These are phyloP conservation scores for Nanorana parkeri DNA, from an alignment of 2,113 vertebrate species.

Conservation along the genomic window DNA sequence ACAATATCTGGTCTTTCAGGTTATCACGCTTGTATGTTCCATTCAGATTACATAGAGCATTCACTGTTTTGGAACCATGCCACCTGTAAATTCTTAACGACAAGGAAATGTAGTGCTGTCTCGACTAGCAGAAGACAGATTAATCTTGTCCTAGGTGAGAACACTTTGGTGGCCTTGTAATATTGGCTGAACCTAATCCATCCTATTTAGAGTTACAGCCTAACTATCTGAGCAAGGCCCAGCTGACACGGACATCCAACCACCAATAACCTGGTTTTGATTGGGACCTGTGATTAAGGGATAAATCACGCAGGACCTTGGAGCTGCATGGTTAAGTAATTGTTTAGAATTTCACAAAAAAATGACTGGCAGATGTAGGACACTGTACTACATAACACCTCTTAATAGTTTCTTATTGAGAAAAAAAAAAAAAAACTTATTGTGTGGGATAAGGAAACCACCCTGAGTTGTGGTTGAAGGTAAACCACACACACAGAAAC, in stretches of 20 bases:
- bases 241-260: slow-evolving; percentile 27
- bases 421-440: slow-evolving; percentile 42
- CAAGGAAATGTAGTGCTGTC: slow-evolving; percentile 16
- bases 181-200: slow-evolving; percentile 38
- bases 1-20: background rate
- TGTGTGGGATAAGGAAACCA: slow-evolving; percentile 52
- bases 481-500: slow-evolving; percentile 54
- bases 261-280: slow-evolving; percentile 51
- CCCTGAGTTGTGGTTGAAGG: slow-evolving; percentile 43
- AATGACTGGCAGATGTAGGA: slow-evolving; percentile 54
- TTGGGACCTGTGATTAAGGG: slow-evolving; percentile 48
- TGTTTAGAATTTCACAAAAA: slow-evolving; percentile 20
- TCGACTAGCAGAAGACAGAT: slow-evolving; percentile 1
- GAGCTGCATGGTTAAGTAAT: slow-evolving; percentile 38
- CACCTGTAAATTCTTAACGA: slow-evolving; percentile 26
- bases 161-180: slow-evolving; percentile 18
- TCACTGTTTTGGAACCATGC: slow-evolving; percentile 3
- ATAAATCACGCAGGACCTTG: slow-evolving; percentile 31
- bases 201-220: slow-evolving; percentile 31
- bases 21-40: background rate
- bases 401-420: slow-evolving; percentile 49
- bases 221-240: slow-evolving; percentile 8
- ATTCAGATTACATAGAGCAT: slow-evolving; percentile 5
- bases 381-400: slow-evolving; percentile 47
- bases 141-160: slow-evolving; percentile 47